These are phyloP conservation scores for Percina caprodes DNA, from an alignment of 2,113 vertebrate genomes.

Conservation along the genomic window DNA sequence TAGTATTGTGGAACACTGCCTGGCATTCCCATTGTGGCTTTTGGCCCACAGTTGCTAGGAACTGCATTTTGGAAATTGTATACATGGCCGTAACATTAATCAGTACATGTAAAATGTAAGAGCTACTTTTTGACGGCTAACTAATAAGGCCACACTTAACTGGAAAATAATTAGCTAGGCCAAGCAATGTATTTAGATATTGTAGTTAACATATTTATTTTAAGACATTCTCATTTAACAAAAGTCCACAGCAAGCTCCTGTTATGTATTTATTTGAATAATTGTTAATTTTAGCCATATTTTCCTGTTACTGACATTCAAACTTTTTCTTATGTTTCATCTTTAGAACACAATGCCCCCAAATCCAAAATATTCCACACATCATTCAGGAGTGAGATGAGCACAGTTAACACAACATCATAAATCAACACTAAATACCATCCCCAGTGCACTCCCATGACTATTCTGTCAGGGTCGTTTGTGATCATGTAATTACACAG, in stretches of 20 bases:
- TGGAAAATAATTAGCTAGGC: slow-evolving; percentile 13
- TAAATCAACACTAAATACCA: slow-evolving; percentile 66
- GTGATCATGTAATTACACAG: slow-evolving; percentile 69
- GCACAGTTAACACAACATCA: slow-evolving; percentile 11
- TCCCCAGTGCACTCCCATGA: slow-evolving; percentile 51
- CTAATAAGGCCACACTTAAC: slow-evolving; percentile 1
- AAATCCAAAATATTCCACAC: not conserved
- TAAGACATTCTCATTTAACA: slow-evolving; percentile 7
- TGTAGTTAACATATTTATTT: slow-evolving; percentile 12
- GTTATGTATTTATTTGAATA: slow-evolving; percentile 6
- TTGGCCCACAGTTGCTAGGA: not conserved
- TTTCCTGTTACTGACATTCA: not conserved
- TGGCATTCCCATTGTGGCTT: not conserved
- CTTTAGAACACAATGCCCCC: not conserved
- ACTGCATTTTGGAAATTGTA: slow-evolving; percentile 22
- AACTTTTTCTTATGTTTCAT: not conserved
- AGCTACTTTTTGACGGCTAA: not conserved
- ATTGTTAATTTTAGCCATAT: not conserved
- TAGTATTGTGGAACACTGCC: not conserved
- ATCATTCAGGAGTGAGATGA: slow-evolving; percentile 19
- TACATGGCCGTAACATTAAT: slow-evolving; percentile 7
- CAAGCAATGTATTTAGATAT: not conserved
- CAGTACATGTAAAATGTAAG: slow-evolving; percentile 12
- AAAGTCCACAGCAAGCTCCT: not conserved
- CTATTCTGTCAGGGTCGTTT: slow-evolving; percentile 66